A percentile compares a stretch with the other conserved stretches of the same genome.
These are phyloP conservation scores for Pseudolycoriella hygida DNA, from an alignment of 2,888 invertebrate species.

Conservation along the genomic window DNA sequence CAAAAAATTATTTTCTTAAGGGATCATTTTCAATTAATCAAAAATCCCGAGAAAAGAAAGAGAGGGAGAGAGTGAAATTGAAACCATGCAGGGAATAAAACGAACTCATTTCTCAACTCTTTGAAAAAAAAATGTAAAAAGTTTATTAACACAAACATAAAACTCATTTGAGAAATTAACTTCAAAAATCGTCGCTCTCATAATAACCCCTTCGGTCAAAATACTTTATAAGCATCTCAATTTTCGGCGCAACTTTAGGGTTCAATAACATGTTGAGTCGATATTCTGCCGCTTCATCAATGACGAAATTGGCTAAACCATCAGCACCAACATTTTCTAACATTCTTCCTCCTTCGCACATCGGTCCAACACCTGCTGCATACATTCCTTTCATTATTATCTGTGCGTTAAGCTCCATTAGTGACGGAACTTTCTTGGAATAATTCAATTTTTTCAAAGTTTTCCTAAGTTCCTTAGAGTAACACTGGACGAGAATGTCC, in stretches of 20 bases:
- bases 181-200: too few species aligned
- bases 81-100: too few species aligned
- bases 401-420: background rate
- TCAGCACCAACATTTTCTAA: background rate
- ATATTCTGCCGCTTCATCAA: background rate
- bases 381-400: background rate
- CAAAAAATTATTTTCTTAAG: too few species aligned
- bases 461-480: background rate
- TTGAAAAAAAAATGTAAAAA: too few species aligned
- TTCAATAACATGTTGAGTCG: background rate
- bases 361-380: background rate
- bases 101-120: too few species aligned
- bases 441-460: background rate
- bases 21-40: too few species aligned
- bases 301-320: background rate
- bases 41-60: too few species aligned
- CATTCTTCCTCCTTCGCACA: background rate
- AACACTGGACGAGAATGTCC: background rate
- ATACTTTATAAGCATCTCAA: background rate
- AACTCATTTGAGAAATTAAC: too few species aligned
- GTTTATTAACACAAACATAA: too few species aligned
- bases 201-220: constrained; percentile 2
- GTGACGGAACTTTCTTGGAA: background rate
- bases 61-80: too few species aligned
- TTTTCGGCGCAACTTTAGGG: background rate